Conservation (phyloP, 2,113 vertebrate genomes). For the Crotalus horridus region DNA sequence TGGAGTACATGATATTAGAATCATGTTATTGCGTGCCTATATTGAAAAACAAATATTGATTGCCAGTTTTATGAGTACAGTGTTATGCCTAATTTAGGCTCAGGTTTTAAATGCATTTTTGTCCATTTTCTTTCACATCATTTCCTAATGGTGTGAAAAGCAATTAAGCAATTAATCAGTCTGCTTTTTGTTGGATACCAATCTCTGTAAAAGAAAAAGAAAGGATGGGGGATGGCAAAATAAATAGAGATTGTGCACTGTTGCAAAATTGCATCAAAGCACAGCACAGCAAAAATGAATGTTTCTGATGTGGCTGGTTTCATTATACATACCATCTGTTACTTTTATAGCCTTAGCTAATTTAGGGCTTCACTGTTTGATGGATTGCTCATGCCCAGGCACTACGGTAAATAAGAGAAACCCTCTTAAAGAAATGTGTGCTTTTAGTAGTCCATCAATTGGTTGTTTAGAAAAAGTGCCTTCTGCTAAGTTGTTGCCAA, state of each 20-base stretch:
- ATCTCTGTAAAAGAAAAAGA: background rate
- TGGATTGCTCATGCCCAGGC: background rate
- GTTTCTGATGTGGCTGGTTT: background rate
- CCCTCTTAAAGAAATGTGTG: background rate
- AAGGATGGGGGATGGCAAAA: background rate
- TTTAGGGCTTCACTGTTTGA: background rate
- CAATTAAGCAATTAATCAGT: background rate
- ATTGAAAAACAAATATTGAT: background rate
- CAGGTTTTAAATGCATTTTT: background rate
- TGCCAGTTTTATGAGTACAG: background rate
- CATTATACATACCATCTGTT: background rate
- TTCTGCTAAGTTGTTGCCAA: background rate
- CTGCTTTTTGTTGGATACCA: background rate
- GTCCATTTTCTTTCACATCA: background rate
- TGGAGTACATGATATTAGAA: background rate
- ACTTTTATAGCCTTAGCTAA: background rate
- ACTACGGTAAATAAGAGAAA: background rate
- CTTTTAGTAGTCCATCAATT: background rate
- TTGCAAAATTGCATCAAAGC: background rate
- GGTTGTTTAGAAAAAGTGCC: background rate
- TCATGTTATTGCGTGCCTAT: background rate
- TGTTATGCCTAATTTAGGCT: background rate
- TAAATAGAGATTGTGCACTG: background rate
- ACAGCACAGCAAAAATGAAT: background rate
- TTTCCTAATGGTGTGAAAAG: background rate